phyloP scores from a whole-genome alignment of 2,888 invertebrate genomes.

The Mythimna vitellina region DNA sequence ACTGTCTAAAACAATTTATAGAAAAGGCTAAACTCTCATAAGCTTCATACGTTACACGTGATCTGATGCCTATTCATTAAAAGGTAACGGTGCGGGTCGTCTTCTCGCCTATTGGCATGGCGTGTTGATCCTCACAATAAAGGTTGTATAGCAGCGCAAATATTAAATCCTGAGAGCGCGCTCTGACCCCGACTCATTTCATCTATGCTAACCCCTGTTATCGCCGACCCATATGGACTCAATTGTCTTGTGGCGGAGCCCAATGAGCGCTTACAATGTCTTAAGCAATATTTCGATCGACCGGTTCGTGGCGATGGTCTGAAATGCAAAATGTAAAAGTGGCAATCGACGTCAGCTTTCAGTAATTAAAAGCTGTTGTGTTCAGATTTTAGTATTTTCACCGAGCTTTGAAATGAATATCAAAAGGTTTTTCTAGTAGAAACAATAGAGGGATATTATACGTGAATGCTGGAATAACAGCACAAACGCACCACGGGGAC shows the following conservation, averaged over 20 bases:
- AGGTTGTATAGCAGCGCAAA: slow-evolving; percentile 86
- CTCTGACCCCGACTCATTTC: slow-evolving; percentile 85
- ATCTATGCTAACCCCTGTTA: slow-evolving; percentile 81
- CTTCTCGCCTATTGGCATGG: slow-evolving; percentile 74
- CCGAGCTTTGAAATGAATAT: slow-evolving; percentile 67
- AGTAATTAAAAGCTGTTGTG: slow-evolving; percentile 60
- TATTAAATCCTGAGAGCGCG: slow-evolving; percentile 82
- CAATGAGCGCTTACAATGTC: slow-evolving; percentile 63
- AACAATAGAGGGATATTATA: slow-evolving; percentile 80
- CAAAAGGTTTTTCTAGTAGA: slow-evolving; percentile 74
- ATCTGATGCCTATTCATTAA: slow-evolving; percentile 74
- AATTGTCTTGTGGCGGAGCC: slow-evolving; percentile 82
- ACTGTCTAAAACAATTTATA: slow-evolving; percentile 61
- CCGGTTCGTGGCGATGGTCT: slow-evolving; percentile 20
- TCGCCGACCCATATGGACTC: slow-evolving; percentile 79
- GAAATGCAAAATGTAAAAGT: slow-evolving; percentile 33
- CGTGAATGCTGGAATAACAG: slow-evolving; percentile 77
- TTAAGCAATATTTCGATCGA: slow-evolving; percentile 63
- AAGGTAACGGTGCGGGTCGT: slow-evolving; percentile 71
- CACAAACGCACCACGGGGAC: slow-evolving; percentile 81
- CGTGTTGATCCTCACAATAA: slow-evolving; percentile 85
- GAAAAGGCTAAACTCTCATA: slow-evolving; percentile 61
- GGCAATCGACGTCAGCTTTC: slow-evolving; percentile 51
- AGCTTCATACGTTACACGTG: slow-evolving; percentile 67
- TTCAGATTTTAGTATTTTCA: slow-evolving; percentile 61